Percentiles rank a stretch among this genome's conserved stretches.
phyloP scores from a whole-genome alignment of 2,797 vertebrate species.

The Poecilia velifera region DNA sequence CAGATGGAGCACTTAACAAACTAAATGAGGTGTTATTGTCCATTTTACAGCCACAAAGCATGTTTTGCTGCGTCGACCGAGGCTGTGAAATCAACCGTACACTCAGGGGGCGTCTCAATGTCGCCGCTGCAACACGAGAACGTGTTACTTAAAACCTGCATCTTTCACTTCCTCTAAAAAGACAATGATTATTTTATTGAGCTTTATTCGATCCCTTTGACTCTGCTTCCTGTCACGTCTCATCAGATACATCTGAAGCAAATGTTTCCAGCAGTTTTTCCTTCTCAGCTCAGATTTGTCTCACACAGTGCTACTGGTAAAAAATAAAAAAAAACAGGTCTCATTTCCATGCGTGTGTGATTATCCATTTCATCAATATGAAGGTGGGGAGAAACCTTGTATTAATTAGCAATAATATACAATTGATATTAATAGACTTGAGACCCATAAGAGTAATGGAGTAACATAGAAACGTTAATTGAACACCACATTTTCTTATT shows the following conservation, averaged over 20 bases:
- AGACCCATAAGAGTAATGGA: neutral
- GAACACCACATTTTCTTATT: neutral
- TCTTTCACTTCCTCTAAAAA: slow-evolving; percentile 66
- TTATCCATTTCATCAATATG: slow-evolving; percentile 1
- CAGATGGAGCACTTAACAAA: slow-evolving; percentile 7
- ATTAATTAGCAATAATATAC: neutral
- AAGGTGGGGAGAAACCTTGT: neutral
- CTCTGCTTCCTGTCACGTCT: slow-evolving; percentile 31
- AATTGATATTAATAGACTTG: slow-evolving; percentile 3
- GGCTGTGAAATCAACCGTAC: slow-evolving; percentile 46
- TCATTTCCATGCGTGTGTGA: neutral
- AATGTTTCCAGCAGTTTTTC: slow-evolving; percentile 31
- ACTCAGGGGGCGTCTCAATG: slow-evolving; percentile 58
- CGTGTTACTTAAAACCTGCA: slow-evolving; percentile 58
- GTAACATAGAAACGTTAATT: neutral
- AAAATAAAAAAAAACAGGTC: neutral
- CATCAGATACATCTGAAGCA: slow-evolving; percentile 38
- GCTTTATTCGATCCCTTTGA: slow-evolving; percentile 57
- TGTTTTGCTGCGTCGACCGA: slow-evolving; percentile 9
- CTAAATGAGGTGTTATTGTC: slow-evolving; percentile 31
- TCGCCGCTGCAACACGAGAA: slow-evolving; percentile 35
- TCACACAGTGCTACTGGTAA: slow-evolving; percentile 9
- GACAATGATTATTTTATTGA: slow-evolving; percentile 52
- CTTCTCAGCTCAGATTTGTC: slow-evolving; percentile 17
- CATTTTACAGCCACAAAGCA: slow-evolving; percentile 25